Evolutionary conservation across 2,888 invertebrate genomes (phyloP), one percentile per base, ranked within the genome.

Genomic region (Netelia inedita): DNA sequence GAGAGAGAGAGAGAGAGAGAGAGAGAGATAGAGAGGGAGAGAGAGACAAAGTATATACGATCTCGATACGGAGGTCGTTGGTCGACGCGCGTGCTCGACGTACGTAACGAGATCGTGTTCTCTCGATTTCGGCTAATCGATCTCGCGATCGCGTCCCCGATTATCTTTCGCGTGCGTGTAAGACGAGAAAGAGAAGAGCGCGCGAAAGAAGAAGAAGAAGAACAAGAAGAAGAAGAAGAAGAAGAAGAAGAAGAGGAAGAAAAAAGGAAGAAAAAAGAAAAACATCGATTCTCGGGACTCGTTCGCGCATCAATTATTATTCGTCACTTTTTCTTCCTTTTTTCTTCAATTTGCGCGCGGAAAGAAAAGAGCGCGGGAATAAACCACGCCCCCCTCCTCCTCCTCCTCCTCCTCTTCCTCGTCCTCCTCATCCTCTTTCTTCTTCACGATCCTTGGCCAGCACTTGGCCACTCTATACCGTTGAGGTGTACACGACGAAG

Each of bases 101-200:
- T 68, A 68, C 72, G 82, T 68, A 82, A 65, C 74, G 79, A 79
- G 79, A 79, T 69, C 73, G 72, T 53, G 82, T 74, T 83, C 79
- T 43, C 69, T 68, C 83, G 83, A 71, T 83, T 83, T 79, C 74
- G 83, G 79, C 79, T 73, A 82, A 82, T 78, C 82, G 76, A 82
- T 82, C 82, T 59, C 75, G 43, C 69, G 72, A 76, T 65, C 72
- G 59, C 35, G 35, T 82, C 72, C 78, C 50, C 76, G 59, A 82
- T 78, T 59, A 78, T 78, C 46, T 66, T 41, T 68, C 11, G 66
- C 50, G 78, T 69, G 68, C 46, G 14, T 46, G 66, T 28, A 28
- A 28, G 5, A 28, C 28, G 28, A 28, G 55, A 50, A 35, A 19
- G 43, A 6, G 21, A 35, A 19, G 23, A 55, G 41, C 6, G 57